Evolutionary conservation across 2,888 invertebrate genomes (phyloP).

Genomic region (Stratiomys singularior): DNA sequence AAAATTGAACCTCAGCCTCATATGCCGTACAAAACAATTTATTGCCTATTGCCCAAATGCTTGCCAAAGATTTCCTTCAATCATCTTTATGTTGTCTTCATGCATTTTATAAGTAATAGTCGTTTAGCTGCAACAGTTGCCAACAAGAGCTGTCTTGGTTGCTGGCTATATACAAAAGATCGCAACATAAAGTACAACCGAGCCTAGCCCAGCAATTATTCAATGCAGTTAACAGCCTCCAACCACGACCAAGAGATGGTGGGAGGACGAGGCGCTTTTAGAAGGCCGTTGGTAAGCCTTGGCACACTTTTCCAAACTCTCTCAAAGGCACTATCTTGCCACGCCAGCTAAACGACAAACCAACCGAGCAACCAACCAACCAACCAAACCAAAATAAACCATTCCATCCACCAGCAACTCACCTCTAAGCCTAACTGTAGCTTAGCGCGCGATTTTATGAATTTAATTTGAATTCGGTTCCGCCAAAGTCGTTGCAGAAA

Average conservation of each 20-base stretch:
- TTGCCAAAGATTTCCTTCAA: slow-evolving; percentile 31
- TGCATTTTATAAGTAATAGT: background rate
- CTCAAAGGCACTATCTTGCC: slow-evolving; percentile 3
- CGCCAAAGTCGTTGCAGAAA: slow-evolving; percentile 16
- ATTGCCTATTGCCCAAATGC: background rate
- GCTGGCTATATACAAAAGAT: background rate
- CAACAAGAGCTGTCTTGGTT: background rate
- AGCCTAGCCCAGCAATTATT: background rate
- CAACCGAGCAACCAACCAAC: too few relatives aligned
- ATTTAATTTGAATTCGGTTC: slow-evolving; percentile 37
- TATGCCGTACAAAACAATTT: too few relatives aligned
- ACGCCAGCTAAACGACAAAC: background rate
- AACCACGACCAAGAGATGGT: background rate
- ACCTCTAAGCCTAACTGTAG: background rate
- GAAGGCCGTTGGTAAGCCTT: slow-evolving; percentile 51
- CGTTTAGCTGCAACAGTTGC: background rate
- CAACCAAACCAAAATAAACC: too few relatives aligned
- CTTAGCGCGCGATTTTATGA: slow-evolving; percentile 16
- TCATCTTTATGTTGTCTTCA: background rate
- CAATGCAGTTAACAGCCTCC: background rate
- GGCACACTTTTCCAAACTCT: slow-evolving; percentile 49
- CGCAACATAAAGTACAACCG: too few relatives aligned
- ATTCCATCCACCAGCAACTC: background rate
- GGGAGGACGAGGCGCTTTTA: background rate
- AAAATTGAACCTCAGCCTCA: too few relatives aligned